These are phyloP conservation scores for Aphyosemion australe DNA, from an alignment of 2,113 vertebrate species.

Conservation along the genomic window DNA sequence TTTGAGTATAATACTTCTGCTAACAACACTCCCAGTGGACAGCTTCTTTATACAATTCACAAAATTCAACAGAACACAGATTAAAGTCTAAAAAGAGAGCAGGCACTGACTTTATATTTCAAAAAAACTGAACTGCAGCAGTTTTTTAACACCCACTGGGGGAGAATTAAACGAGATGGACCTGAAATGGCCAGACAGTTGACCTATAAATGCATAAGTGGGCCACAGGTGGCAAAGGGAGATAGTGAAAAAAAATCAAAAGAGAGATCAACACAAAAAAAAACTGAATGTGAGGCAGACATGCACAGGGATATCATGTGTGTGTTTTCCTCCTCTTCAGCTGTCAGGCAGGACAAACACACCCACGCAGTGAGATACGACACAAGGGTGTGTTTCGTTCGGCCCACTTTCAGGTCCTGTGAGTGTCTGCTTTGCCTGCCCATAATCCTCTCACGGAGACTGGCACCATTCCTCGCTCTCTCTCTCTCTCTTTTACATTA, in stretches of 20 bases:
- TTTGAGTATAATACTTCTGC: neutral
- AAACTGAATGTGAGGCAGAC: conserved; percentile 11
- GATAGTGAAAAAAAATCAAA: conserved; percentile 17
- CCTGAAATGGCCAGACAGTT: conserved; percentile 56
- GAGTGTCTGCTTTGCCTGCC: conserved; percentile 34
- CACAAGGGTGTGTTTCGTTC: conserved; percentile 36
- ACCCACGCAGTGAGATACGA: conserved; percentile 26
- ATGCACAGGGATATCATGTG: conserved; percentile 18
- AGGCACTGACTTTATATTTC: neutral
- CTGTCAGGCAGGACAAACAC: conserved; percentile 53
- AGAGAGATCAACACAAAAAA: conserved; percentile 21
- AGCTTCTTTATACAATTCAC: conserved; percentile 17
- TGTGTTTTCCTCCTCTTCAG: conserved; percentile 19
- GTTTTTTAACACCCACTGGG: conserved; percentile 33
- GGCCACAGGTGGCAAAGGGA: conserved; percentile 40
- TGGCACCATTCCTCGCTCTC: conserved; percentile 11
- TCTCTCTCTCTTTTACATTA: conserved; percentile 4
- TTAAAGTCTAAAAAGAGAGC: conserved; percentile 29
- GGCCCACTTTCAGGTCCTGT: conserved; percentile 54
- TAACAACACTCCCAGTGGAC: neutral
- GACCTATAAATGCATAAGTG: conserved; percentile 70
- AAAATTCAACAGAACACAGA: conserved; percentile 24
- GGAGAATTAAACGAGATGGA: conserved; percentile 55
- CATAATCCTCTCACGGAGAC: conserved; percentile 60
- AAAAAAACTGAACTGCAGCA: conserved; percentile 31